Evolutionary conservation across 2,797 vertebrate genomes (phyloP).

Genomic region (Prionace glauca): DNA sequence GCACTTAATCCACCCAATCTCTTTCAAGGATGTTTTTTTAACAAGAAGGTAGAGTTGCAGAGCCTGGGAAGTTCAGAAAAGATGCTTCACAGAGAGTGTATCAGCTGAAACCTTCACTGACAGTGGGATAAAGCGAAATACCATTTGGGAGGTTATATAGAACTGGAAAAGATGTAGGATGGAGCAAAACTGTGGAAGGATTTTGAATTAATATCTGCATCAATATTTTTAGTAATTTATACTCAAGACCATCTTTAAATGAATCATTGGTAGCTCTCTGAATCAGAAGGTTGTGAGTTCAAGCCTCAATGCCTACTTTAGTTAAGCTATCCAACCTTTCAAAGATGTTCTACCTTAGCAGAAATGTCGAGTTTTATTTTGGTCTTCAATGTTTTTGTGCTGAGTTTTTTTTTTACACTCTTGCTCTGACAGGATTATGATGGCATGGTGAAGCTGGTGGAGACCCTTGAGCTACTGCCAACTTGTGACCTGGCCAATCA

Average conservation of each 20-base stretch:
- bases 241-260: background rate
- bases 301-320: background rate
- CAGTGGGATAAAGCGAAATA: background rate
- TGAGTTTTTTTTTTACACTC: background rate
- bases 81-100: background rate
- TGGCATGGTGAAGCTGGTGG: constrained; percentile 93
- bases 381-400: background rate
- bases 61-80: background rate
- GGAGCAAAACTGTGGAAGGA: background rate
- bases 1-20: no score
- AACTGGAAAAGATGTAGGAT: background rate
- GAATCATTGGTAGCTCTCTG: background rate
- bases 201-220: background rate
- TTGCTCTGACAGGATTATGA: constrained; percentile 76
- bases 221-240: background rate
- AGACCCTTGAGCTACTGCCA: constrained; percentile 85
- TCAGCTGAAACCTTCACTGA: background rate
- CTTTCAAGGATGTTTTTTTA: background rate
- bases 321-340: background rate
- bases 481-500: constrained; percentile 85
- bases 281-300: background rate
- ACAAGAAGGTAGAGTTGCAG: background rate
- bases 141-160: background rate
- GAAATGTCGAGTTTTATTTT: background rate
- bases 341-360: background rate